Percentiles rank a stretch among this genome's conserved stretches.
These are phyloP conservation scores for Junonia oenone DNA, from an alignment of 2,888 invertebrate species.

Conservation along the genomic window DNA sequence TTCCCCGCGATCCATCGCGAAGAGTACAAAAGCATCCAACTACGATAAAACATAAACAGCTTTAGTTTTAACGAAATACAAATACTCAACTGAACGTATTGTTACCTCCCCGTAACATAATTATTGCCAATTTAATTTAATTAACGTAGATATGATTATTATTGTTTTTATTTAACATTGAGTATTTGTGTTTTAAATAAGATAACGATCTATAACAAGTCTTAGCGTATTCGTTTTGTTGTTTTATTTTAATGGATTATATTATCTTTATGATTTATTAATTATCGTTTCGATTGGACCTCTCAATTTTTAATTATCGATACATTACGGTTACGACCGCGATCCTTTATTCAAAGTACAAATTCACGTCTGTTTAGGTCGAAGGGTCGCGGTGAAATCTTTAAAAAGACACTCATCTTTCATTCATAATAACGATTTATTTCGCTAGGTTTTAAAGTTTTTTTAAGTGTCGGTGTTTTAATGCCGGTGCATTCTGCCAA, in stretches of 20 bases:
- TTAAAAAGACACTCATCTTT: constrained; percentile 56
- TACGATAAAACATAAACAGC: constrained; percentile 25
- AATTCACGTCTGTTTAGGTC: constrained; percentile 71
- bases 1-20: background rate
- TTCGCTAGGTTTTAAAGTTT: constrained; percentile 39
- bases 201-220: constrained; percentile 43
- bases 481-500: constrained; percentile 42
- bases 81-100: constrained; percentile 61
- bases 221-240: constrained; percentile 70
- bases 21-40: background rate
- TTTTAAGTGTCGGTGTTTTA: constrained; percentile 9
- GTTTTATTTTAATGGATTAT: constrained; percentile 76
- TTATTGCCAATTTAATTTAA: constrained; percentile 34
- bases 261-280: constrained; percentile 59
- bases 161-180: constrained; percentile 38
- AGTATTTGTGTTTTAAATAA: constrained; percentile 70
- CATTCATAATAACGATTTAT: constrained; percentile 44
- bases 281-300: constrained; percentile 48
- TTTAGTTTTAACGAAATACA: constrained; percentile 62
- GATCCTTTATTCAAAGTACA: constrained; percentile 66
- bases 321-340: constrained; percentile 32
- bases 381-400: constrained; percentile 46
- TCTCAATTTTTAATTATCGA: constrained; percentile 33
- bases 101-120: constrained; percentile 44
- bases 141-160: constrained; percentile 11